phyloP scores from a whole-genome alignment of 2,113 vertebrate species.

The Parus major region DNA sequence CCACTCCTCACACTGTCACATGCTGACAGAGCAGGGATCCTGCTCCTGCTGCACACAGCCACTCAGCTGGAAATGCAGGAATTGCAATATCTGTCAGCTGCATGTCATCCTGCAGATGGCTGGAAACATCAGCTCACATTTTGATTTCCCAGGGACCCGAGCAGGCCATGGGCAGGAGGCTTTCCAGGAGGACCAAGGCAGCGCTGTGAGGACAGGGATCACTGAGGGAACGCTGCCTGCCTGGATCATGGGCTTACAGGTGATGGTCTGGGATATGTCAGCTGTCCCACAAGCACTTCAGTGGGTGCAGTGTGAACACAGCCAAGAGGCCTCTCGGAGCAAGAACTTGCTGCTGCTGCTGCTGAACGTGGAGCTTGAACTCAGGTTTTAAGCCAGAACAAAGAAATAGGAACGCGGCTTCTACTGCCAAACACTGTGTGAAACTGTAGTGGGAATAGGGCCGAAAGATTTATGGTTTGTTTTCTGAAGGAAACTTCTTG shows the following conservation, averaged over 20 bases:
- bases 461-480: neutral
- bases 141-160: neutral
- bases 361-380: neutral
- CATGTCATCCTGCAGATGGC: neutral
- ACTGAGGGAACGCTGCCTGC: neutral
- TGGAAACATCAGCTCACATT: neutral
- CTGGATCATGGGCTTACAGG: no score
- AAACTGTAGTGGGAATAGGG: neutral
- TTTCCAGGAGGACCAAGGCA: neutral
- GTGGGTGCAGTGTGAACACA: neutral
- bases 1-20: neutral
- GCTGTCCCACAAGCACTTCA: rapidly evolving
- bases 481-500: neutral
- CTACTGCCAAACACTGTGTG: neutral
- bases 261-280: neutral
- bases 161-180: rapidly evolving
- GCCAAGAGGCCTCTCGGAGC: neutral
- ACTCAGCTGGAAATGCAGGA: neutral
- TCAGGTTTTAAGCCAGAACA: neutral
- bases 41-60: neutral
- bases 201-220: neutral
- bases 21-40: neutral
- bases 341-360: neutral
- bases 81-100: neutral
- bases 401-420: neutral